Conservation (phyloP, 2,113 vertebrate genomes). For the Hydrochoerus hydrochaeris region DNA sequence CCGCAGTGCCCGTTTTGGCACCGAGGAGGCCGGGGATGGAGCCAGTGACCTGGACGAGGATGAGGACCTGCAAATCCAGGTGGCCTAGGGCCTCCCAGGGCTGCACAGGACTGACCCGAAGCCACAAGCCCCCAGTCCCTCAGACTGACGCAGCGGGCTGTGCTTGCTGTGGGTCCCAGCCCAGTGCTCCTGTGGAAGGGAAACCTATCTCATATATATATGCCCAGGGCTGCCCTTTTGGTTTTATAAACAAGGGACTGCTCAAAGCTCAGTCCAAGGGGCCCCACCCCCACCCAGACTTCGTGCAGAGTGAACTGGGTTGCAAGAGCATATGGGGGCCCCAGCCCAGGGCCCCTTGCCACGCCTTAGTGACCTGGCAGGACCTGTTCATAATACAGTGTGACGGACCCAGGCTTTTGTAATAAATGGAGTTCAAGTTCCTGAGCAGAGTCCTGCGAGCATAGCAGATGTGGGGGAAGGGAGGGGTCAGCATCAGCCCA, state of each 20-base stretch:
- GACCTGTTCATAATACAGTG: not conserved
- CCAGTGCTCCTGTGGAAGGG: not conserved
- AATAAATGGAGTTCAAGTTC: conserved; percentile 67
- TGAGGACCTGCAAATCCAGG: conserved; percentile 95
- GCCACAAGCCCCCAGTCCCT: not conserved
- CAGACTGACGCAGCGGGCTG: not conserved
- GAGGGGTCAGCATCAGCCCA: not conserved
- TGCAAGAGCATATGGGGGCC: not conserved
- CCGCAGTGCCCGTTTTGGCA: conserved; percentile 90
- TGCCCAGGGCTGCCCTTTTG: conserved; percentile 62
- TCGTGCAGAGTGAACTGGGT: not conserved
- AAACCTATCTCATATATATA: conserved; percentile 41
- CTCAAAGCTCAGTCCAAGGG: not conserved
- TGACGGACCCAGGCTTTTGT: conserved; percentile 46
- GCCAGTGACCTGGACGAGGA: conserved; percentile 93
- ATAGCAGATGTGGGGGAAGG: not conserved
- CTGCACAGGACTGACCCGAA: not conserved
- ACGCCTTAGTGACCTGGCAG: not conserved
- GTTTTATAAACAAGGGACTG: conserved; percentile 69
- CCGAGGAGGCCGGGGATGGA: conserved; percentile 89
- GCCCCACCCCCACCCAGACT: not conserved
- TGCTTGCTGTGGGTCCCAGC: not conserved
- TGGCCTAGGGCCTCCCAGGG: conserved; percentile 86
- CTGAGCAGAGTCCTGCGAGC: not conserved
- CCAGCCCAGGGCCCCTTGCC: not conserved